These are phyloP conservation scores for Epizoanthus illoricatus DNA, from an alignment of 92 coral and sea anemone genomes.

Conservation along the genomic window DNA sequence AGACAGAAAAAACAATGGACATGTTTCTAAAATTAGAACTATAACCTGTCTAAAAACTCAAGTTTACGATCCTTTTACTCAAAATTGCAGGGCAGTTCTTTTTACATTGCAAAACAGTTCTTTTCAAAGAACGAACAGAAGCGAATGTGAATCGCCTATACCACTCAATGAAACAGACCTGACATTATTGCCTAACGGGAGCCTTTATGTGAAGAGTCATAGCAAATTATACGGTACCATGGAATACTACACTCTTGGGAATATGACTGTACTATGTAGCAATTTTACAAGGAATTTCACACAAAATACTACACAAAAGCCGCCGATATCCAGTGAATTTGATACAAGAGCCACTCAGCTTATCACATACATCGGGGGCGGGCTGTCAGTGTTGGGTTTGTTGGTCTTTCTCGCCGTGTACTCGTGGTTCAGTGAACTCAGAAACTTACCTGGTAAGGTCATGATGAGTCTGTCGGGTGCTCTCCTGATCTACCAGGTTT, in stretches of 20 bases:
- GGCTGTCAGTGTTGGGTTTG: constrained; percentile 20
- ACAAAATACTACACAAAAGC: neutral
- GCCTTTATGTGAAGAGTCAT: neutral
- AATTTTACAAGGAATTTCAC: neutral
- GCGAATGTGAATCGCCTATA: neutral
- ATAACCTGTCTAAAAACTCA: neutral
- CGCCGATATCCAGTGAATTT: no score
- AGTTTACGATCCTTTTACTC: constrained; percentile 4
- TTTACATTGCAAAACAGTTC: neutral
- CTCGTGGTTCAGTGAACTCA: constrained; percentile 35
- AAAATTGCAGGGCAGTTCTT: neutral
- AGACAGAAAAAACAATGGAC: neutral
- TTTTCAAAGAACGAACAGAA: neutral
- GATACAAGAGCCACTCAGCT: neutral
- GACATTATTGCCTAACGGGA: neutral
- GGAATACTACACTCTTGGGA: neutral
- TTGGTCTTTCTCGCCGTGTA: constrained; percentile 10
- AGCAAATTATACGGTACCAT: neutral
- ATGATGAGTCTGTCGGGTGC: constrained; percentile 11
- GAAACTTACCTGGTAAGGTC: constrained; percentile 36
- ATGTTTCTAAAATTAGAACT: neutral
- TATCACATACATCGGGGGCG: neutral
- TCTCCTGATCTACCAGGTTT: constrained; percentile 22
- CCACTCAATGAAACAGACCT: neutral
- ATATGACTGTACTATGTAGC: neutral